These are phyloP conservation scores for Leptobrachium ailaonicum DNA, from an alignment of 2,113 vertebrate species.

Conservation along the genomic window DNA sequence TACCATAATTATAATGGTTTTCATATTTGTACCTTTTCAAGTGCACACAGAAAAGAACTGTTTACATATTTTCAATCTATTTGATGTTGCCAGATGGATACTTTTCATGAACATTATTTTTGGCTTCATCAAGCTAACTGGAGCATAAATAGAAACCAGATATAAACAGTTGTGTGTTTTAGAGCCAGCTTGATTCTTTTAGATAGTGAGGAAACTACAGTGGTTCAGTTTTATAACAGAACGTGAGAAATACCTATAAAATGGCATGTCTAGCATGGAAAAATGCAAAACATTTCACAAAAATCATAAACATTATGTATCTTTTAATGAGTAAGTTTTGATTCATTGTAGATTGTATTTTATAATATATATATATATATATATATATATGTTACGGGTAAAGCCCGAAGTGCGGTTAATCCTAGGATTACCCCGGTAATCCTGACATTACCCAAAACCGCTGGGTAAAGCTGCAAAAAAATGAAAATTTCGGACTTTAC, in stretches of 20 bases:
- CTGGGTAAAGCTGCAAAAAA: too few relatives aligned
- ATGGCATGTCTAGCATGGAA: too few relatives aligned
- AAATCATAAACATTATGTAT: too few relatives aligned
- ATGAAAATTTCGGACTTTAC: too few relatives aligned
- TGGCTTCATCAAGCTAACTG: background rate
- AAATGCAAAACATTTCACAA: too few relatives aligned
- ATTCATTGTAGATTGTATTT: too few relatives aligned
- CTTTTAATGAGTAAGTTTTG: too few relatives aligned
- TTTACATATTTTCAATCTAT: constrained; percentile 26
- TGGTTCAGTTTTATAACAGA: background rate
- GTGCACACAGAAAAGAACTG: constrained; percentile 23
- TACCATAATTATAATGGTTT: constrained; percentile 22
- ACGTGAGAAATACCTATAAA: background rate
- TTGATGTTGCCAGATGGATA: constrained; percentile 35
- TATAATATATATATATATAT: too few relatives aligned
- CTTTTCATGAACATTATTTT: constrained; percentile 30
- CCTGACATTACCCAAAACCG: too few relatives aligned
- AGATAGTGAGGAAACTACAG: background rate
- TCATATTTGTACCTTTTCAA: constrained; percentile 33
- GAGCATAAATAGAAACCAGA: constrained; percentile 22
- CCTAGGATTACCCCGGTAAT: too few relatives aligned
- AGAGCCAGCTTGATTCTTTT: background rate
- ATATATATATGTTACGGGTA: too few relatives aligned
- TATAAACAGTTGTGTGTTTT: constrained; percentile 26
- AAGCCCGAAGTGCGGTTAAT: too few relatives aligned